Evolutionary conservation across 2,797 vertebrate species (phyloP).

Genomic region (Gallinago solitaria): DNA sequence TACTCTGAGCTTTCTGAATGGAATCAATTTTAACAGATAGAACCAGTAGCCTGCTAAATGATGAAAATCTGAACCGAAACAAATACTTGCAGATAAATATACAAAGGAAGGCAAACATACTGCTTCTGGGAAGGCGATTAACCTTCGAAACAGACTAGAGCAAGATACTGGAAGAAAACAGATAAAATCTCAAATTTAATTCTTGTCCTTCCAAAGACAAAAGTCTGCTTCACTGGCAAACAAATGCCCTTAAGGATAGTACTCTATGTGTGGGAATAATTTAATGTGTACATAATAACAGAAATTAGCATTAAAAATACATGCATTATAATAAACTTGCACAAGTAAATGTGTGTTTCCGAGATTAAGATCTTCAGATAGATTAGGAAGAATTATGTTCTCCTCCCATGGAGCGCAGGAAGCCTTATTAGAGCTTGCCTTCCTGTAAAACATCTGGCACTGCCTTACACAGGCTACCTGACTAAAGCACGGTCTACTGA

Average conservation of each 20-base stretch:
- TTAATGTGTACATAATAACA: fast-evolving
- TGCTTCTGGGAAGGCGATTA: not conserved
- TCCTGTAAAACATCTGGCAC: not conserved
- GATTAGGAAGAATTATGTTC: slow-evolving; percentile 6
- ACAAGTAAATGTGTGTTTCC: not conserved
- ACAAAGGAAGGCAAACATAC: not conserved
- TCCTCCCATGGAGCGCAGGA: not conserved
- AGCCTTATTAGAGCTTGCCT: not conserved
- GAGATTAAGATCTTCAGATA: not conserved
- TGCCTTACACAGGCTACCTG: not conserved
- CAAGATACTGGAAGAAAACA: not conserved
- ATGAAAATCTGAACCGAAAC: not conserved
- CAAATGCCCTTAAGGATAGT: not conserved
- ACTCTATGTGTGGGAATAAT: not conserved
- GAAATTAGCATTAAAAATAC: not conserved
- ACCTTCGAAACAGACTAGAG: not conserved
- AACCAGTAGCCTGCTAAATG: not conserved
- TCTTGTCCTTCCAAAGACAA: not conserved
- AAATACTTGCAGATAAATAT: not conserved
- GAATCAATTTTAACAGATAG: not conserved
- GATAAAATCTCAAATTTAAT: not conserved
- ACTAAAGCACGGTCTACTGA: not conserved
- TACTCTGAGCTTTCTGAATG: not conserved
- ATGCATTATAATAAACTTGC: not conserved
- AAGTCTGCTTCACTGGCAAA: not conserved